A percentile compares a stretch with the other conserved stretches of the same genome.
phyloP scores from a whole-genome alignment of 1,140 invertebrate genomes.

The Cylas formicarius region DNA sequence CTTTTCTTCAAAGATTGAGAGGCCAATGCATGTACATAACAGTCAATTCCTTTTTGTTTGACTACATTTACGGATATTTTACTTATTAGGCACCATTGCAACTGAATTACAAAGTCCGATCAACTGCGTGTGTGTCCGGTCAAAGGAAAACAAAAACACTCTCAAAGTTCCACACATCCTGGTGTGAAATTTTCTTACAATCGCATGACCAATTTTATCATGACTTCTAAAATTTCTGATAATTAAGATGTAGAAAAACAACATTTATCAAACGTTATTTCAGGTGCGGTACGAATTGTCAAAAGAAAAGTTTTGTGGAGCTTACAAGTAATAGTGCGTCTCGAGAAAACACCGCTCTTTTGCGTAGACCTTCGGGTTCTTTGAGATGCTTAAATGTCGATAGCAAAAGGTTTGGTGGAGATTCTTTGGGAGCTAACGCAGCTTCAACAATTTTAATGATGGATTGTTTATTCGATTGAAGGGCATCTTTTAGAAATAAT shows the following conservation, averaged over 20 bases:
- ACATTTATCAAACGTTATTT: background rate
- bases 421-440: background rate
- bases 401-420: background rate
- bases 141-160: background rate
- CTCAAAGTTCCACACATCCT: background rate
- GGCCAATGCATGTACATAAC: no score
- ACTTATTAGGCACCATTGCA: background rate
- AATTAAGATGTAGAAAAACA: background rate
- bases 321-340: background rate
- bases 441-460: conserved; percentile 16
- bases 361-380: conserved; percentile 6
- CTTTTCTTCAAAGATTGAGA: no score
- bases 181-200: background rate
- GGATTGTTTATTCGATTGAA: conserved; percentile 13
- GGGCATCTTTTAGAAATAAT: no score
- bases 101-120: background rate
- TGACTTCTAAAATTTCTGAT: background rate
- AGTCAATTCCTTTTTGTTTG: background rate
- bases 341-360: background rate
- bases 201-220: background rate
- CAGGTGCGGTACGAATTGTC: conserved; percentile 12
- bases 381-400: background rate
- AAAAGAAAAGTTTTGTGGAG: conserved; percentile 3
- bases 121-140: background rate
- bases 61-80: background rate